A percentile compares a stretch with the other conserved stretches of the same genome.
Conservation (phyloP, 2,113 vertebrate genomes). For the Reinhardtius hippoglossoides region DNA sequence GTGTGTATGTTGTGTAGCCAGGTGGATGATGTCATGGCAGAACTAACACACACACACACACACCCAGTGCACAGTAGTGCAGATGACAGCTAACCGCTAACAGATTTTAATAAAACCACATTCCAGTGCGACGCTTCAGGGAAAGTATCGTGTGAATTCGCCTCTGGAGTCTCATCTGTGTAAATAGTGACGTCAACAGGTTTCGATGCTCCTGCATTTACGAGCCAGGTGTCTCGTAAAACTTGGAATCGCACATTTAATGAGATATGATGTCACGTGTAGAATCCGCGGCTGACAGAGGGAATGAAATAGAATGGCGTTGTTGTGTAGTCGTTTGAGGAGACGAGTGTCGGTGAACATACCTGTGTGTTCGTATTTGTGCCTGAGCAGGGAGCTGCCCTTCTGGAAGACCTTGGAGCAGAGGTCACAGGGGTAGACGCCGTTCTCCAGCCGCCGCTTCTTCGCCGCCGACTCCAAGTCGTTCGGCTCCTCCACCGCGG, state of each 20-base stretch:
- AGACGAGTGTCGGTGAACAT: background rate
- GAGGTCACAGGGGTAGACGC: conserved; percentile 95
- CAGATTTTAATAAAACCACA: conserved; percentile 11
- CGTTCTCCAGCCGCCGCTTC: conserved; percentile 90
- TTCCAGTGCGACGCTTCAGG: background rate
- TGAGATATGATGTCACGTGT: conserved; percentile 31
- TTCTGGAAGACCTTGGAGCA: conserved; percentile 99
- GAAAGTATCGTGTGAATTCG: background rate
- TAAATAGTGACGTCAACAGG: background rate
- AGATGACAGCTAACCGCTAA: conserved; percentile 11
- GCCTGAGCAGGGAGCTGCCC: conserved; percentile 96
- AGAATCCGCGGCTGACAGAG: background rate
- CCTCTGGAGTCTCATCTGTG: conserved; percentile 15
- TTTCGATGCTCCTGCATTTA: conserved; percentile 3
- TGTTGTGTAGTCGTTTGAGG: too few species aligned
- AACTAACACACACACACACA: too few species aligned
- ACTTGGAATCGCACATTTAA: too few species aligned
- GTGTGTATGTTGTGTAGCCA: background rate
- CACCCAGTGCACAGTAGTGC: conserved; percentile 11
- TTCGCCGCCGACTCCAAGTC: conserved; percentile 90
- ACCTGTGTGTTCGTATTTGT: conserved; percentile 99
- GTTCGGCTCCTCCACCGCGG: conserved; percentile 88
- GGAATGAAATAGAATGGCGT: too few species aligned
- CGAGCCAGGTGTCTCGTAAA: conserved; percentile 36
- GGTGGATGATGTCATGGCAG: conserved; percentile 21